A percentile compares a stretch with the other conserved stretches of the same genome.
Conservation (phyloP, 2,797 vertebrate genomes). For the Cynopterus sphinx region DNA sequence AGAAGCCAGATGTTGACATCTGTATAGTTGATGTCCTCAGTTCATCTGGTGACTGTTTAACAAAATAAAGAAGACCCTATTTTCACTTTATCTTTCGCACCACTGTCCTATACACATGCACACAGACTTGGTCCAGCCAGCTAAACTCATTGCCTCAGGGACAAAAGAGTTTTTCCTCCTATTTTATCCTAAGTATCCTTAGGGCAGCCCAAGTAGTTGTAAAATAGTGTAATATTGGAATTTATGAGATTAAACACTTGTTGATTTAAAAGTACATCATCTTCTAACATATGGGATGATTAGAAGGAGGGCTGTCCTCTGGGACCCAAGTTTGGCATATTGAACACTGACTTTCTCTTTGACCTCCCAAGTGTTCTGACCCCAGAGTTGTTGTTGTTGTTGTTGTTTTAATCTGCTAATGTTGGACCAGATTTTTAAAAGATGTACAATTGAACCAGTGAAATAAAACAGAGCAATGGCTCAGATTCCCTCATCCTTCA, state of each 20-base stretch:
- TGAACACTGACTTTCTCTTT: not conserved
- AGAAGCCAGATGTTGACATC: not conserved
- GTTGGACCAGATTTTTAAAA: conserved; percentile 22
- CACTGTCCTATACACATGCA: not conserved
- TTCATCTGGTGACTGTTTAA: not conserved
- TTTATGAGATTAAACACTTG: conserved; percentile 55
- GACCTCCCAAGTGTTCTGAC: conserved; percentile 29
- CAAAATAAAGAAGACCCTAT: not conserved
- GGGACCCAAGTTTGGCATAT: not conserved
- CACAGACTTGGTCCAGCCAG: not conserved
- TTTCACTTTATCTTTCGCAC: not conserved
- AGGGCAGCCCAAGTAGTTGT: not conserved
- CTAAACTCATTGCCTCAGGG: conserved; percentile 35
- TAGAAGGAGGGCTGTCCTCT: not conserved
- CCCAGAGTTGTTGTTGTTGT: not conserved
- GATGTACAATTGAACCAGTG: not conserved
- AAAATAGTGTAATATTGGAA: conserved; percentile 9
- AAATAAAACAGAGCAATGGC: conserved; percentile 55
- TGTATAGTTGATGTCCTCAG: not conserved
- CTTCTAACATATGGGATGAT: conserved; percentile 10
- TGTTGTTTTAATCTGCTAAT: not conserved
- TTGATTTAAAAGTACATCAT: conserved; percentile 38
- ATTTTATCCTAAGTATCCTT: conserved; percentile 31
- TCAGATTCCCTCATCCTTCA: conserved; percentile 54
- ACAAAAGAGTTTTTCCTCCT: not conserved